Evolutionary conservation across 2,113 vertebrate species (phyloP), one percentile per base, ranked within the genome.

Genomic region (Mustelus asterias): DNA sequence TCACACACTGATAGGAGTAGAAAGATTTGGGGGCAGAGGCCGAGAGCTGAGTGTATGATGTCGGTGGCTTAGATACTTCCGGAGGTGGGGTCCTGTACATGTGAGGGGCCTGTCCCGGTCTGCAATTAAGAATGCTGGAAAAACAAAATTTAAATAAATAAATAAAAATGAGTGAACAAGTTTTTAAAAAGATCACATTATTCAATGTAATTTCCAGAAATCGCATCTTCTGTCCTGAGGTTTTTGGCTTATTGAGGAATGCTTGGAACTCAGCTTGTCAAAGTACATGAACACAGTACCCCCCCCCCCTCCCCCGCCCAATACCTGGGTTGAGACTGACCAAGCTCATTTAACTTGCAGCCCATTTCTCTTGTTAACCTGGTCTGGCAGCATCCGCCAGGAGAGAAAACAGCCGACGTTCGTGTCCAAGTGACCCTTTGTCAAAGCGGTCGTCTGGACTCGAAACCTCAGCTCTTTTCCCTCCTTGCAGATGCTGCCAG

Each of bases 1-100:
- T 96, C 83, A 96, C 20, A 0, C 96, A 96, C 92, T 98, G 97
- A 96, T 98, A 98, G 96, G 98, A 98, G 94, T 98, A 98, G 83
- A 97, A 98, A 89, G 98, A 97, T 96, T 99, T 99, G 96, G 98
- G 98, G 95, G 98, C 98, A 0, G 98, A 99, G 97, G 98, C 98
- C 0, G 98, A 99, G 44, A 99, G 97, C 97, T 98, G 98, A 97
- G 97, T 96, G 5, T 37, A 65, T 96, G 98, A 96, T 97, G 96
- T 98, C 97, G 5, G 97, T 96, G 16, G 97, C 96, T 69, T 97
- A 97, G 0, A 97, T 96, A 90, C 97, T 41, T 99, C 98, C 0
- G 96, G 10, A 0, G 97, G 94, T 0, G 98, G 97, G 13, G 97
- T 97, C 97, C 98, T 98, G 97, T 98, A 99, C 72, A 97, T 97